Evolutionary conservation across 2,113 vertebrate species (phyloP).

Genomic region (Cynoglossus semilaevis): DNA sequence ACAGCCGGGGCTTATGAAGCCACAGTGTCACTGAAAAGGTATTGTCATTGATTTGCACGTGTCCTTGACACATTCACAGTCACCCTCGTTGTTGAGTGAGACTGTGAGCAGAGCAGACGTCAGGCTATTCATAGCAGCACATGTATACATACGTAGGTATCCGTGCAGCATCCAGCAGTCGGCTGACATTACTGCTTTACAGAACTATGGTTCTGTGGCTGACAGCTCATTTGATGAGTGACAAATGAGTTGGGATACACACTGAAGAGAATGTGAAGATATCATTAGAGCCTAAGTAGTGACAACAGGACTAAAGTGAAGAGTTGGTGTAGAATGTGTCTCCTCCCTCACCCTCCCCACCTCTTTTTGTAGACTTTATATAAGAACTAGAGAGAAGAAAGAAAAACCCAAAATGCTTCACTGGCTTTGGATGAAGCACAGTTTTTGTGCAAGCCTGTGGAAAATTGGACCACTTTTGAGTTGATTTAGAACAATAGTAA

Average conservation of each 20-base stretch:
- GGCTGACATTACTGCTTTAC: neutral
- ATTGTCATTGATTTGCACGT: neutral
- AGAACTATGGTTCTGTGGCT: neutral
- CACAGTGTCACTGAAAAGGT: neutral
- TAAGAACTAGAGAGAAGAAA: too few relatives aligned
- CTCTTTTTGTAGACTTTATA: too few relatives aligned
- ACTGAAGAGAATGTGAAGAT: neutral
- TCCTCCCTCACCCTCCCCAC: too few relatives aligned
- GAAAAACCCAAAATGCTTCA: too few relatives aligned
- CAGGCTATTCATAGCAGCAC: constrained; percentile 3
- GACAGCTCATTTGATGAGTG: neutral
- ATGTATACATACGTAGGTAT: neutral
- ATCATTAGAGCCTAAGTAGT: neutral
- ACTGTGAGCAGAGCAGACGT: neutral
- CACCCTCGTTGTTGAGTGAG: neutral
- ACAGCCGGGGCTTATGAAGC: neutral
- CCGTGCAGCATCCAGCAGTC: constrained; percentile 21
- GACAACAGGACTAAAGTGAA: too few relatives aligned
- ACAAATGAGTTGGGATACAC: too few relatives aligned
- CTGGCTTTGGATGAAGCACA: too few relatives aligned
- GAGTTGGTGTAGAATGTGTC: too few relatives aligned
- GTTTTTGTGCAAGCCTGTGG: too few relatives aligned
- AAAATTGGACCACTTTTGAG: too few relatives aligned
- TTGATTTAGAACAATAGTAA: too few relatives aligned
- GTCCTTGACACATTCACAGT: neutral